Conservation (phyloP, 2,797 vertebrate species). For the Moxostoma hubbsi region DNA sequence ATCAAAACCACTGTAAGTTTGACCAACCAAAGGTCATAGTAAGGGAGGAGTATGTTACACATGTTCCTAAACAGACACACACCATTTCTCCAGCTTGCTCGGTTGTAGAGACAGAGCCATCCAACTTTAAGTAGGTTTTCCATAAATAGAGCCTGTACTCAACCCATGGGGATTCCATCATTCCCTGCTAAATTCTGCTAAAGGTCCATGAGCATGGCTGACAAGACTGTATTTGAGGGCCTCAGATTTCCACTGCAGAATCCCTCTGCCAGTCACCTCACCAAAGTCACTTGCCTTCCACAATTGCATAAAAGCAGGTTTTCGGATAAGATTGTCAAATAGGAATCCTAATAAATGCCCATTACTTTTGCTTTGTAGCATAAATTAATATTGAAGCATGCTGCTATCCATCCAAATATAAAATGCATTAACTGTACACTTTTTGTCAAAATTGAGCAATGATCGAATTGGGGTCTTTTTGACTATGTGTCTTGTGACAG, state of each 20-base stretch:
- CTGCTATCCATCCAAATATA: background rate
- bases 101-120: conserved; percentile 34
- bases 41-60: conserved; percentile 56
- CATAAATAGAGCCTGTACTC: conserved; percentile 73
- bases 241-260: conserved; percentile 40
- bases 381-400: background rate
- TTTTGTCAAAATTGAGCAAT: too few species aligned
- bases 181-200: conserved; percentile 69
- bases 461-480: too few species aligned
- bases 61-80: conserved; percentile 30
- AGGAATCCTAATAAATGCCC: conserved; percentile 6
- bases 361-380: background rate
- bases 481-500: too few species aligned
- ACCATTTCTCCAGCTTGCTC: background rate
- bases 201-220: conserved; percentile 63
- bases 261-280: background rate
- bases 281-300: background rate
- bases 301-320: conserved; percentile 12
- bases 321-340: background rate
- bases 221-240: conserved; percentile 2
- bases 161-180: conserved; percentile 66
- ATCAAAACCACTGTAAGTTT: conserved; percentile 51
- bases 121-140: conserved; percentile 60
- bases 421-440: too few species aligned
- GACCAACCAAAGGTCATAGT: conserved; percentile 61